Base-by-base conservation (phyloP, 2,113 vertebrate genomes). In the Anolis carolinensis region DNA sequence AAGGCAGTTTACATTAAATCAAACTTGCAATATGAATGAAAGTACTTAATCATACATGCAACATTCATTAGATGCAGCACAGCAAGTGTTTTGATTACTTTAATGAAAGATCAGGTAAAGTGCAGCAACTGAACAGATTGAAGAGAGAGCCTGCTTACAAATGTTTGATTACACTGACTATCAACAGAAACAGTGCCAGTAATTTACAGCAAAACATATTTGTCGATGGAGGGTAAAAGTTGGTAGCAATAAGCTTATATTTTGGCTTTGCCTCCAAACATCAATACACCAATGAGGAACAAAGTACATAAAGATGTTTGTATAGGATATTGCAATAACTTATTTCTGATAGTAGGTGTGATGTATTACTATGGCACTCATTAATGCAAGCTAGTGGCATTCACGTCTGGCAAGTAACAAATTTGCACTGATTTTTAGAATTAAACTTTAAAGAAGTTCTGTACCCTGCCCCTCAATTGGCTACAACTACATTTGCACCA, bases 81-180 rank as follows among this genome's bases (percentile, higher is more conserved):
- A 96, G 96, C 95, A 96, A 96, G 96, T 96, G 95, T 97, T 96
- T 97, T 96, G 96, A 97, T 97, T 95, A 95, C 96, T 97, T 96
- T 97, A 97, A 97, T 97, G 96, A 97, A 97, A 97, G 96, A 97
- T 97, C 97, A 97, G 96, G 96, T 97, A 97, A 96, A 97, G 96
- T 97, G 97, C 96, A 96, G 96, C 96, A 95, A 94, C 96, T 95
- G 95, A 96, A 94, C 95, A 96, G 95, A 97, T 97, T 97, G 96
- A 96, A 95, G 94, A 96, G 95, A 95, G 95, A 95, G 97, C 94
- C 94, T 96, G 96, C 96, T 97, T 97, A 97, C 96, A 96, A 96
- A 97, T 97, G 95, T 96, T 96, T 97, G 95, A 97, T 97, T 97
- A 97, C 95, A 93, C 93, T 92, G 95, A 96, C 96, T 97, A 95